Base-by-base conservation (phyloP, 2,113 vertebrate species). In the Apodemus sylvaticus region DNA sequence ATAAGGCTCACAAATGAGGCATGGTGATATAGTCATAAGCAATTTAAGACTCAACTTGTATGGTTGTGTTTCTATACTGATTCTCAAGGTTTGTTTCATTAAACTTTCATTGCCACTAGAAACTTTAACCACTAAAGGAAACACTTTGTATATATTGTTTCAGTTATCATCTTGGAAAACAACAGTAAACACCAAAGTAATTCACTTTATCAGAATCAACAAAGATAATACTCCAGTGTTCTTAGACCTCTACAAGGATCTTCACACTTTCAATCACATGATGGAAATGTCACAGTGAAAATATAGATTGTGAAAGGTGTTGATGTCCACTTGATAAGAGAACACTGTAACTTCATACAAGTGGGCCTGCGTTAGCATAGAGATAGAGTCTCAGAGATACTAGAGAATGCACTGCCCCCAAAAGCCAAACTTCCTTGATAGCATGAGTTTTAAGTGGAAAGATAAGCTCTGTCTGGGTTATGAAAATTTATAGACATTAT, bases 401-500 rank as follows among this genome's bases (percentile, higher is more conserved):
- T 58, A 86, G 53, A 93, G 60, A 95, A 94, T 34, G 90, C 7
- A 90, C 53, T 51, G 45, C 16, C 71, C 19, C 29, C 36, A 2
- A 92, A 86, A 92, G 76, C 85, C 76, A 89, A 95, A 92, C 71
- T 90, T 95, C 66, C 91, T 58, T 58, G 36, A 77, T 81, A 95
- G 92, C 90, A 82, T 86, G 95, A 92, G 94, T 87, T 95, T 94
- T 94, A 95, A 94, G 70, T 58, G 53, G 89, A 91, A 94, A 94
- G 77, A 91, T 89, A 96, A 96, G 48, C 51, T 51, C 71, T 89
- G 3, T 88, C 36, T 92, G 64, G 51, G 45, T 94, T 93, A 90
- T 97, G 96, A 97, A 97, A 95, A 97, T 96, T 96, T 95, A 97
- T 95, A 95, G 94, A 97, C 62, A 95, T 97, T 96, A 97, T 93